A percentile compares a stretch with the other conserved stretches of the same genome.
phyloP scores from a whole-genome alignment of 2,797 vertebrate genomes.

The Propithecus perrieri region DNA sequence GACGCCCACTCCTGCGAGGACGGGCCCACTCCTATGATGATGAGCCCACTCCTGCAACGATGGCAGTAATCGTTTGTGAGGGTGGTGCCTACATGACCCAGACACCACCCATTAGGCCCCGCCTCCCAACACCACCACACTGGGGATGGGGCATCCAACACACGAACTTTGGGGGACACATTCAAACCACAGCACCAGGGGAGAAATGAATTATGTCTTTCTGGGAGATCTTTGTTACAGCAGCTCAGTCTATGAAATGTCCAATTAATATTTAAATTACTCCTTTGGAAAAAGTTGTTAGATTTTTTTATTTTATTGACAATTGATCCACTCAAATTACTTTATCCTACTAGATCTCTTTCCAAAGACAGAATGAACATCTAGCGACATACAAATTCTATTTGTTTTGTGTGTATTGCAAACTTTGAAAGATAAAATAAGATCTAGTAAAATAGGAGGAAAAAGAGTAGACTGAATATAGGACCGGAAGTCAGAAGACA shows the following conservation, averaged over 20 bases:
- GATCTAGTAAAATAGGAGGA: not conserved
- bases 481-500: not conserved
- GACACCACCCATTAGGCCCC: not conserved
- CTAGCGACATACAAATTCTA: not conserved
- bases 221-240: not conserved
- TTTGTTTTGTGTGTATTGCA: not conserved
- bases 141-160: not conserved
- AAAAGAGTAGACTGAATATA: not conserved
- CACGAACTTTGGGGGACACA: not conserved
- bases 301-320: not conserved
- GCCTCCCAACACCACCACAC: not conserved
- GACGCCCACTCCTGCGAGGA: not conserved
- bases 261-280: not conserved
- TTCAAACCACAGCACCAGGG: not conserved
- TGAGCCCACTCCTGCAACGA: not conserved
- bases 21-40: not conserved
- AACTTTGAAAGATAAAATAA: not conserved
- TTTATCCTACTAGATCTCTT: not conserved
- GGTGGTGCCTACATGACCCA: not conserved
- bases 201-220: not conserved
- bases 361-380: not conserved
- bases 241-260: not conserved
- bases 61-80: not conserved
- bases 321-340: not conserved
- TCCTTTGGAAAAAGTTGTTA: not conserved